These are phyloP conservation scores for Tribolium freemani DNA, from an alignment of 2,888 invertebrate genomes.

Conservation along the genomic window DNA sequence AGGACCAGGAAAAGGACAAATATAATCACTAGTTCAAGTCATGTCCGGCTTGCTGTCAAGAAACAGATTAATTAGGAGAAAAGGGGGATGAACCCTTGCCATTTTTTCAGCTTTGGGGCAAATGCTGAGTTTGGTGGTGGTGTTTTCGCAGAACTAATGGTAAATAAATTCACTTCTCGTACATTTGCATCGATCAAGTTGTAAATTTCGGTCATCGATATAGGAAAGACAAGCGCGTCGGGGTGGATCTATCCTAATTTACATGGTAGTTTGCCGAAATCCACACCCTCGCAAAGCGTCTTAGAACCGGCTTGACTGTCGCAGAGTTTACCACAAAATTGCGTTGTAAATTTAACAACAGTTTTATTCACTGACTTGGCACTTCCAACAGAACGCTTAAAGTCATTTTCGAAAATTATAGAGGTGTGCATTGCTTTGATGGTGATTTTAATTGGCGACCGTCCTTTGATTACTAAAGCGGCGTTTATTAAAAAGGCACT, in stretches of 20 bases:
- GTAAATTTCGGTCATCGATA: slow-evolving; percentile 48
- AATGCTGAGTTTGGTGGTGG: slow-evolving; percentile 33
- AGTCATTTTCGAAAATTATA: slow-evolving; percentile 28
- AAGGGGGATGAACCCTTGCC: background rate
- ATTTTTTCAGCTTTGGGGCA: slow-evolving; percentile 23
- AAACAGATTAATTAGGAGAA: background rate
- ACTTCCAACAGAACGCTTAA: slow-evolving; percentile 8
- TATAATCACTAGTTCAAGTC: background rate
- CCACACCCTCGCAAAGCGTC: slow-evolving; percentile 49
- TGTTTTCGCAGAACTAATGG: slow-evolving; percentile 39
- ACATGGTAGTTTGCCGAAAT: slow-evolving; percentile 56
- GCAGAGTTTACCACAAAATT: slow-evolving; percentile 45
- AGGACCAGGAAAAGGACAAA: background rate
- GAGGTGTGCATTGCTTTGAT: slow-evolving; percentile 32
- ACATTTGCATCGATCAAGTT: slow-evolving; percentile 45
- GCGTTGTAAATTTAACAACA: slow-evolving; percentile 45
- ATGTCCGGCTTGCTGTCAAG: background rate
- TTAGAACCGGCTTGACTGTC: slow-evolving; percentile 49
- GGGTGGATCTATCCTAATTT: slow-evolving; percentile 54
- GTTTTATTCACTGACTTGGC: slow-evolving; percentile 34
- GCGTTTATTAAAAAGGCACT: slow-evolving; percentile 25
- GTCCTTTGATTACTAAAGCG: slow-evolving; percentile 31
- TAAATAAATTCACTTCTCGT: slow-evolving; percentile 41
- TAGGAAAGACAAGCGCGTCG: slow-evolving; percentile 47
- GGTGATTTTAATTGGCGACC: slow-evolving; percentile 29